Evolutionary conservation across 2,113 vertebrate genomes (phyloP).

Genomic region (Indicator indicator): DNA sequence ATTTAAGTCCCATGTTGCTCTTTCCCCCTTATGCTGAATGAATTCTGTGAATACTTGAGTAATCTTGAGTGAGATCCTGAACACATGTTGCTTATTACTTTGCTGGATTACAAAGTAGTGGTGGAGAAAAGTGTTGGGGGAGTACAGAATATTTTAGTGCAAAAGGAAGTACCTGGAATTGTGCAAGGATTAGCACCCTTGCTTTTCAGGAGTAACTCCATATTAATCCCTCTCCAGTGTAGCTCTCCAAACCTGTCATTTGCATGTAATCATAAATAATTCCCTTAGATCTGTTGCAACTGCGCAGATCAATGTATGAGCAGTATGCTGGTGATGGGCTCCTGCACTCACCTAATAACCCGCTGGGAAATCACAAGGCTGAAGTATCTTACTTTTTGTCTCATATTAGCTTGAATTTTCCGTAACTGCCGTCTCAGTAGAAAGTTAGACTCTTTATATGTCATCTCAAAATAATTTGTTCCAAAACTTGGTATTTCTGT

Average conservation of each 20-base stretch:
- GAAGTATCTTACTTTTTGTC: background rate
- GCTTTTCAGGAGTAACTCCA: background rate
- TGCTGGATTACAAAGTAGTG: background rate
- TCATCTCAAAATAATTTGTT: background rate
- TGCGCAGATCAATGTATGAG: background rate
- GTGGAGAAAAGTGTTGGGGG: background rate
- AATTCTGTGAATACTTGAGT: slow-evolving; percentile 27
- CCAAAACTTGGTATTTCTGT: background rate
- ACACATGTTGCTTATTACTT: background rate
- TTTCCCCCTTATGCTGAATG: background rate
- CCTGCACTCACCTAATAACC: background rate
- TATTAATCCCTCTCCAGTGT: no score
- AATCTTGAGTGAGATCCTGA: slow-evolving; percentile 1
- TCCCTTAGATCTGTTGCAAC: background rate
- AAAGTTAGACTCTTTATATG: background rate
- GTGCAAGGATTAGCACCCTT: background rate
- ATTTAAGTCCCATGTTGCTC: background rate
- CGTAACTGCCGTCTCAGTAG: background rate
- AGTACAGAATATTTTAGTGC: background rate
- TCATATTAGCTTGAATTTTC: background rate
- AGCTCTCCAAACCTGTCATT: background rate
- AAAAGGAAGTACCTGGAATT: slow-evolving; percentile 10
- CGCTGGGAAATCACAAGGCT: background rate
- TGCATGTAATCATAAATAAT: background rate
- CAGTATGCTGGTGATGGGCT: background rate